phyloP scores from a whole-genome alignment of 2,113 vertebrate species.

The Pygoscelis antarcticus region DNA sequence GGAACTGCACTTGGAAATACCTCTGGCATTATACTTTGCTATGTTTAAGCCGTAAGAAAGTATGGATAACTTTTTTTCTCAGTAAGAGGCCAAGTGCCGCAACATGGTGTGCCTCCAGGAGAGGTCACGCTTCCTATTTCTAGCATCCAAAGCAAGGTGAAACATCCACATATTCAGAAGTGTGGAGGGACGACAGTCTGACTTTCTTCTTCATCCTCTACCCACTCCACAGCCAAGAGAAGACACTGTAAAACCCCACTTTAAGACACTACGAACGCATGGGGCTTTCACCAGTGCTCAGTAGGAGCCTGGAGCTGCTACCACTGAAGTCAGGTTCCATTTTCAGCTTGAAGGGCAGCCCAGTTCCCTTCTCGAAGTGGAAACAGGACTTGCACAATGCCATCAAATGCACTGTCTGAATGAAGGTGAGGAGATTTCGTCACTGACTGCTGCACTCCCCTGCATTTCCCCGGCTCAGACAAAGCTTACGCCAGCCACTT shows the following conservation, averaged over 20 bases:
- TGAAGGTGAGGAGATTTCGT: fast-evolving
- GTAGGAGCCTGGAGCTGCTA: background rate
- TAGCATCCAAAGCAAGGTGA: background rate
- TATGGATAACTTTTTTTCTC: background rate
- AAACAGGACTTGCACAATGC: background rate
- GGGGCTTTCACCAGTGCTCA: background rate
- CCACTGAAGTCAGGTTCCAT: background rate
- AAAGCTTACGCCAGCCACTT: background rate
- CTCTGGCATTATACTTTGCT: background rate
- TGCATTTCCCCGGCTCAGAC: background rate
- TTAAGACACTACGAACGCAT: background rate
- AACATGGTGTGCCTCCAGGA: background rate
- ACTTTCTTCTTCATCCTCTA: background rate
- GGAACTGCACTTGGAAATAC: background rate
- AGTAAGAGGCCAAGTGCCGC: background rate
- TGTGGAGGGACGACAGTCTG: background rate
- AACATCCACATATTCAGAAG: background rate
- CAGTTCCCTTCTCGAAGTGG: background rate
- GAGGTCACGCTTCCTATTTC: background rate
- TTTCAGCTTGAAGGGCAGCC: background rate
- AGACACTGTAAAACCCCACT: background rate
- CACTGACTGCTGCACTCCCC: background rate
- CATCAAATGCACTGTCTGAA: background rate
- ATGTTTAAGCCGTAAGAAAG: background rate
- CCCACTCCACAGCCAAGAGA: background rate